Conservation (phyloP, 30 jellyfish, hydroid and myxozoan species). For the Hydractinia symbiolongicarpus region DNA sequence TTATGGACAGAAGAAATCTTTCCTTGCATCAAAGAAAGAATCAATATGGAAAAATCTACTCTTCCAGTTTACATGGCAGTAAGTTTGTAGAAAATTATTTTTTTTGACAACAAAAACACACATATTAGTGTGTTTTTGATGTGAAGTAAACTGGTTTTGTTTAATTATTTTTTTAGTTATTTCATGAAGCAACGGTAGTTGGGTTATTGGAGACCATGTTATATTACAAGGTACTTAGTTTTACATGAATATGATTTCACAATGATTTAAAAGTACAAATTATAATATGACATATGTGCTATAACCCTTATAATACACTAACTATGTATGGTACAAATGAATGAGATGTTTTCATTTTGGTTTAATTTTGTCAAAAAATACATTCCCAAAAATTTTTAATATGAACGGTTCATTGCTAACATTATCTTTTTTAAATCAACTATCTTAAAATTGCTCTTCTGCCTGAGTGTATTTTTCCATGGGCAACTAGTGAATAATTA, state of each 20-base stretch:
- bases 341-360: too few relatives aligned
- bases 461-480: too few relatives aligned
- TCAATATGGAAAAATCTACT: slow-evolving; percentile 25
- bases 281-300: too few relatives aligned
- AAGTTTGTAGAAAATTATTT: not conserved
- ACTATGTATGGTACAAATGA: too few relatives aligned
- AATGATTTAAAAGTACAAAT: too few relatives aligned
- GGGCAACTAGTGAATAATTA: too few relatives aligned
- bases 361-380: too few relatives aligned
- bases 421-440: too few relatives aligned
- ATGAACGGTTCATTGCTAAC: too few relatives aligned
- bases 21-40: slow-evolving; percentile 37
- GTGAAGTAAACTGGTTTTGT: not conserved
- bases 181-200: slow-evolving; percentile 79
- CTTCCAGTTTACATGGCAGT: slow-evolving; percentile 82
- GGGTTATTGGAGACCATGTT: slow-evolving; percentile 66
- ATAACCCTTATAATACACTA: too few relatives aligned
- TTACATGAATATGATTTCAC: not conserved
- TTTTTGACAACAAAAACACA: not conserved
- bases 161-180: slow-evolving; percentile 37
- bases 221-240: slow-evolving; percentile 56
- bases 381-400: too few relatives aligned
- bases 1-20: slow-evolving; percentile 75
- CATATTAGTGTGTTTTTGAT: not conserved
- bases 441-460: too few relatives aligned